phyloP scores from a whole-genome alignment of 2,888 invertebrate genomes.

The Limnephilus lunatus region DNA sequence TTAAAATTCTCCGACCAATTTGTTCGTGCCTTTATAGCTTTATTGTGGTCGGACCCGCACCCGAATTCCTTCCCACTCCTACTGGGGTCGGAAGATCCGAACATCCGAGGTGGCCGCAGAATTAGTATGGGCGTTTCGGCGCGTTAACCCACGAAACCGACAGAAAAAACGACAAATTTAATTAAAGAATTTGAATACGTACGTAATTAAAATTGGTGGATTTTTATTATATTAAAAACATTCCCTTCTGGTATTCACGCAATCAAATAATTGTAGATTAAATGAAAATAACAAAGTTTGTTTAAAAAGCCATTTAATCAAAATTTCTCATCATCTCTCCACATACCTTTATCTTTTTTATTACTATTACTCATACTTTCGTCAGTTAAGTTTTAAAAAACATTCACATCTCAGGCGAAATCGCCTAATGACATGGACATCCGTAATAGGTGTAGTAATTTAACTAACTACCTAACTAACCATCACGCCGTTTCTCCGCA shows the following conservation, averaged over 20 bases:
- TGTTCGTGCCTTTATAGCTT: constrained; percentile 2
- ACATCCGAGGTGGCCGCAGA: background rate
- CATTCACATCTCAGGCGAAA: no score
- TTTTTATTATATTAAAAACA: background rate
- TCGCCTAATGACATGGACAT: no score
- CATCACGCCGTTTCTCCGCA: no score
- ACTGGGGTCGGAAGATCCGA: background rate
- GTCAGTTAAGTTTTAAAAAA: no score
- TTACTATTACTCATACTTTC: no score
- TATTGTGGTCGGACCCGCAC: background rate
- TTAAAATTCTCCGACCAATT: background rate
- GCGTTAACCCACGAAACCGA: background rate
- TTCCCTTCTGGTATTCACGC: background rate
- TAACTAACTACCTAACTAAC: no score
- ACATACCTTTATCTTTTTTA: no score
- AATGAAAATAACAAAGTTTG: background rate
- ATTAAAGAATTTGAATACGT: background rate
- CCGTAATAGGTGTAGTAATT: no score
- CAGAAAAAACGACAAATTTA: background rate
- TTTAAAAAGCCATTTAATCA: background rate
- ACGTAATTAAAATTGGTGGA: background rate
- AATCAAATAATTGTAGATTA: background rate
- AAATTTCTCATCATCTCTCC: no score
- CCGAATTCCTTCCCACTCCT: background rate
- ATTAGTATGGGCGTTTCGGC: background rate